Conservation (phyloP, 1,140 invertebrate species). For the Lepidurus packardi region DNA sequence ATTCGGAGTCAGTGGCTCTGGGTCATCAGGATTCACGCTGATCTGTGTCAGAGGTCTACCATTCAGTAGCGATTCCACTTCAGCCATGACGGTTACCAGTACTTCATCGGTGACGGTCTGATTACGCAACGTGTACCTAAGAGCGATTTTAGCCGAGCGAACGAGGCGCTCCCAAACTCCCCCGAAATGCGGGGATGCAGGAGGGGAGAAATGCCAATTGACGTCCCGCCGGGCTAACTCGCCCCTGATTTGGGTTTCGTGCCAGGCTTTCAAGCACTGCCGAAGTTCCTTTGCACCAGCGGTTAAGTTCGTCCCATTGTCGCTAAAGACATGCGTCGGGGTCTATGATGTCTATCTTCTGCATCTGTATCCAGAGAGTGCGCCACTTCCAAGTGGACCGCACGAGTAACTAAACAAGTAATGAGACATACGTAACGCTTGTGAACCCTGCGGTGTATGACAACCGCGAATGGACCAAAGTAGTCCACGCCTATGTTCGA, state of each 20-base stretch:
- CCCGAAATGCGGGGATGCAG: too few relatives aligned
- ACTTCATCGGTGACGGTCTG: constrained; percentile 28
- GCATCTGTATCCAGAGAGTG: constrained; percentile 34
- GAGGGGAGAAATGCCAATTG: constrained; percentile 23
- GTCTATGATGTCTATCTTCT: too few relatives aligned
- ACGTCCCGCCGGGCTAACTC: not conserved
- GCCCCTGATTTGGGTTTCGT: not conserved
- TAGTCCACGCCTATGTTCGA: constrained; percentile 41
- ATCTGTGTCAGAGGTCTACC: constrained; percentile 31
- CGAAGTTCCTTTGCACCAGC: not conserved
- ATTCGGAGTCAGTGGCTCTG: constrained; percentile 31
- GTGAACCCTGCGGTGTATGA: not conserved
- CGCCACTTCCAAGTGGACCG: constrained; percentile 38
- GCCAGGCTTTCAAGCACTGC: not conserved
- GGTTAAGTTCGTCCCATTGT: constrained; percentile 40
- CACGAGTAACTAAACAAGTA: constrained; percentile 42
- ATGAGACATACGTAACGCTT: constrained; percentile 40
- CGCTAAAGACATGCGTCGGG: constrained; percentile 35
- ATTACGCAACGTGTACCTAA: not conserved
- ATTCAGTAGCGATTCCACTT: constrained; percentile 33
- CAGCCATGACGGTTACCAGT: constrained; percentile 28
- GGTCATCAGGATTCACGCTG: constrained; percentile 25
- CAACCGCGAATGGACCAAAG: constrained; percentile 40
- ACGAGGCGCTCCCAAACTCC: constrained; percentile 24
- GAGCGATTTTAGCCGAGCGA: constrained; percentile 5